Conservation (phyloP, 2,113 vertebrate genomes). For the Sminthopsis crassicaudata region DNA sequence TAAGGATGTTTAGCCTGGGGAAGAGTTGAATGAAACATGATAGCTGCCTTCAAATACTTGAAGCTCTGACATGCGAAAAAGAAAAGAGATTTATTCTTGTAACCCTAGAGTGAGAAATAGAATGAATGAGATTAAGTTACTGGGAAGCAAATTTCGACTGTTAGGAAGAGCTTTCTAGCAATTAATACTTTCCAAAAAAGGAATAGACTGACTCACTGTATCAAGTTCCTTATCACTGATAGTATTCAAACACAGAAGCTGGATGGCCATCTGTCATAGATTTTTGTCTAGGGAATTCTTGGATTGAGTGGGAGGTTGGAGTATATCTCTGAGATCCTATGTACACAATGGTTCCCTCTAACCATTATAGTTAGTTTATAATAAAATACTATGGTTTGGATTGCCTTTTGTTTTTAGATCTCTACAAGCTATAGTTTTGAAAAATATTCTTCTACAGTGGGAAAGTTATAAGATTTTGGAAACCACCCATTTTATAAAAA, state of each 20-base stretch:
- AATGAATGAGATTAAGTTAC: constrained; percentile 2
- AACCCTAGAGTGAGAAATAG: not conserved
- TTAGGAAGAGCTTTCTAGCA: not conserved
- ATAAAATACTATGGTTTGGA: not conserved
- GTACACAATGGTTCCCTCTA: not conserved
- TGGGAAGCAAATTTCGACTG: not conserved
- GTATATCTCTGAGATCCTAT: not conserved
- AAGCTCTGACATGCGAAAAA: not conserved
- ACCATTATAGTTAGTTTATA: not conserved
- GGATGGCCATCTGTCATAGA: not conserved
- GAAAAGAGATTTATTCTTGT: not conserved
- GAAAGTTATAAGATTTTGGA: not conserved
- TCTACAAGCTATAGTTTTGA: not conserved
- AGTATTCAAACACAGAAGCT: not conserved
- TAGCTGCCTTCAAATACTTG: not conserved
- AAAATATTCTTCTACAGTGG: not conserved
- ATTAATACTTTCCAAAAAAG: not conserved
- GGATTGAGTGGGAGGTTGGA: not conserved
- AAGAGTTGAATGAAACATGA: not conserved
- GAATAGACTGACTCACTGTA: not conserved
- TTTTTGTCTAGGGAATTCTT: not conserved
- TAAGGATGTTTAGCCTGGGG: not conserved
- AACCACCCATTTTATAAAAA: not conserved
- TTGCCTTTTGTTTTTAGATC: not conserved
- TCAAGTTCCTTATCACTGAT: not conserved